Evolutionary conservation across 1,140 invertebrate genomes (phyloP).

Genomic region (Bombus impatiens): DNA sequence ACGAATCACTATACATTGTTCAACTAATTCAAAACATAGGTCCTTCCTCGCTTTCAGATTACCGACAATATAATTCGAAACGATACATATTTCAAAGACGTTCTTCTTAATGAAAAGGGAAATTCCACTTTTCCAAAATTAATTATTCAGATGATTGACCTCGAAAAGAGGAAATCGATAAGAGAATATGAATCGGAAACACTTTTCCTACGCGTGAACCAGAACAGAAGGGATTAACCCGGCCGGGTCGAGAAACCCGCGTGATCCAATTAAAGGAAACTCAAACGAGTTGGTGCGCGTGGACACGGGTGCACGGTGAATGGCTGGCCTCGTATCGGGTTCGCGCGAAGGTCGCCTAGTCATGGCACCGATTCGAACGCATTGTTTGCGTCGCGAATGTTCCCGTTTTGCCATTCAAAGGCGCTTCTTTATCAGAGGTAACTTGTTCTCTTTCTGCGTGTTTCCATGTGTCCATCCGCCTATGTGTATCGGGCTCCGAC

Average conservation of each 20-base stretch:
- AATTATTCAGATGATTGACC: too few relatives aligned
- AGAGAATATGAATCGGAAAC: not conserved
- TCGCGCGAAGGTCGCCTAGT: constrained; percentile 45
- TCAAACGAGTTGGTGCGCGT: not conserved
- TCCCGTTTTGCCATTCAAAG: constrained; percentile 15
- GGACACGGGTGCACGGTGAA: not conserved
- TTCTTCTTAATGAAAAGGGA: too few relatives aligned
- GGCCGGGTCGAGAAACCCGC: constrained; percentile 11
- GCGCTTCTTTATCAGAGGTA: constrained; percentile 7
- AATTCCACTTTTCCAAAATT: not conserved
- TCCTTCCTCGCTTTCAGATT: too few relatives aligned
- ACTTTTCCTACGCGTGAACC: not conserved
- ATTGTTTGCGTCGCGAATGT: constrained; percentile 20
- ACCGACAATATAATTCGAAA: too few relatives aligned
- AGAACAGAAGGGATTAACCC: constrained; percentile 14
- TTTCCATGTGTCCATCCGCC: not conserved
- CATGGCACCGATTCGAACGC: constrained; percentile 22
- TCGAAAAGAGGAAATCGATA: not conserved
- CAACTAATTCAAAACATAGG: too few relatives aligned
- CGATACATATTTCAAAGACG: too few relatives aligned
- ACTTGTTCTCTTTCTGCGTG: not conserved
- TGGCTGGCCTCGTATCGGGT: constrained; percentile 39
- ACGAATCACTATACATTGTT: too few relatives aligned
- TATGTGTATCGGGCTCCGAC: not conserved
- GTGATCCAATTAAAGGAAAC: constrained; percentile 41